Evolutionary conservation across 2,888 invertebrate species (phyloP).

Genomic region (Diarsia dahlii): DNA sequence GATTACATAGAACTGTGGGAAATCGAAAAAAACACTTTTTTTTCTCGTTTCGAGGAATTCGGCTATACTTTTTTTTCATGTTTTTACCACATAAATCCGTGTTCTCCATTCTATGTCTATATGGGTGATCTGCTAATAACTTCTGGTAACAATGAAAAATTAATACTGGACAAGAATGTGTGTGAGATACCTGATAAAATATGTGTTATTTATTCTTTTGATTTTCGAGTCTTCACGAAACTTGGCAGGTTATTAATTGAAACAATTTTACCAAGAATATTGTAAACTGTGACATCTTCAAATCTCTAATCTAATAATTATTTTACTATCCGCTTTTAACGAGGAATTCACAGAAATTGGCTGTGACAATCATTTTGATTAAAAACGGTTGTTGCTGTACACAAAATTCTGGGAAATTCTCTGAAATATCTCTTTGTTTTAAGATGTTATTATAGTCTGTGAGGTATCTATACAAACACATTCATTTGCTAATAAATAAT

Average conservation of each 20-base stretch:
- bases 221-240: background rate
- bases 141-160: too few species aligned
- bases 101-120: too few species aligned
- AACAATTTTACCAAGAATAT: slow-evolving; percentile 5
- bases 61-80: background rate
- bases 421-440: background rate
- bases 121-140: too few species aligned
- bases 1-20: slow-evolving; percentile 28
- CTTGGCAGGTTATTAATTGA: background rate
- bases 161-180: too few species aligned
- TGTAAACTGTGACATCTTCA: background rate
- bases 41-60: background rate
- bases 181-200: background rate
- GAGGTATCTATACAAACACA: too few species aligned
- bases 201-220: background rate
- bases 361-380: background rate
- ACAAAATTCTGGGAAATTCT: background rate
- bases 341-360: slow-evolving; percentile 14
- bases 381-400: background rate
- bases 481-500: too few species aligned
- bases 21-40: background rate
- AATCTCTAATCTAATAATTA: slow-evolving; percentile 10
- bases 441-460: background rate
- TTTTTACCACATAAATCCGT: too few species aligned
- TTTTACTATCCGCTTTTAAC: background rate